Base-by-base conservation (phyloP, 2,888 invertebrate species). In the Andricus quercusramuli region DNA sequence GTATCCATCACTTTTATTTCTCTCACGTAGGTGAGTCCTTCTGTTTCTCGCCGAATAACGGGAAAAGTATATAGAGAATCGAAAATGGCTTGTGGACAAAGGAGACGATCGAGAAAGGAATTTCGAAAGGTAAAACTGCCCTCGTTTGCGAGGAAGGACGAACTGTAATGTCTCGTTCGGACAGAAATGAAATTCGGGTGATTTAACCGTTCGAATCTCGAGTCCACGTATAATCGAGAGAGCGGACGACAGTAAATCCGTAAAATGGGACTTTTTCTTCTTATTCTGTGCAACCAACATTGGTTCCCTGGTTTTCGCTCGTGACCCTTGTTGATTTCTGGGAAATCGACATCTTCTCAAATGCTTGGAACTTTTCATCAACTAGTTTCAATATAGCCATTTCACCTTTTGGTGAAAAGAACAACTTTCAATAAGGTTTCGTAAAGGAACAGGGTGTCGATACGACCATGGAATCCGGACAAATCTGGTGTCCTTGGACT, bases 101-200 rank as follows among this genome's bases (percentile, higher is more conserved):
- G 66, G 65, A 78, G 79, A 78, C 78, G 78, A 82, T 77, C 81
- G 77, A 78, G 47, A 77, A 67, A 76, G 68, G 84, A 81, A 84
- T 84, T 79, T 78, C 80, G 80, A 80, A 83, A 83, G 82, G 83
- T 85, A 83, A 84, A 83, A 82, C 82, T 79, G 77, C 81, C 68
- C 82, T 83, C 84, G 84, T 83, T 81, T 82, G 82, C 80, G 86
- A 83, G 85, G 83, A 83, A 82, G 86, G 86, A 85, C 85, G 87
- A 88, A 89, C 88, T 89, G 87, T 90, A 90, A 90, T 89, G 88
- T 87, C 83, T 83, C 82, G 84, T 80, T 86, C 83, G 86, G 88
- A 88, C 88, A 89, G 90, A 90, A 90, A 90, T 90, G 90, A 90
- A 90, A 90, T 90, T 90, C 88, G 85, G 85, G 88, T 89, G 90